Evolutionary conservation across 2,797 vertebrate species (phyloP).

Genomic region (Toxotes lorentzi): DNA sequence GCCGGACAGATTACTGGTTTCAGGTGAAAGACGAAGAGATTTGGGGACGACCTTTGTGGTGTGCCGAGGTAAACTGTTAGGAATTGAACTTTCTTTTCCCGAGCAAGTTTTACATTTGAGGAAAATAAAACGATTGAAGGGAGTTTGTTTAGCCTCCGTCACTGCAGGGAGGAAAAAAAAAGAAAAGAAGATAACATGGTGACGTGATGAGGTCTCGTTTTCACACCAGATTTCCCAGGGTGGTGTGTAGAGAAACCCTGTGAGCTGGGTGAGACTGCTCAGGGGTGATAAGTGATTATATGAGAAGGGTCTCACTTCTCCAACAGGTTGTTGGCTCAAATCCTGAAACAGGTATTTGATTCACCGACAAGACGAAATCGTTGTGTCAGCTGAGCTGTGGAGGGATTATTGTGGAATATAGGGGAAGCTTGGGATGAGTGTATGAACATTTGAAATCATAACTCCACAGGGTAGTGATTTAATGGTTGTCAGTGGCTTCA

Average conservation of each 20-base stretch:
- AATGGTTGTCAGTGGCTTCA: slow-evolving; percentile 22
- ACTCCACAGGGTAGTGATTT: slow-evolving; percentile 26
- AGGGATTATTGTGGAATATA: slow-evolving; percentile 52
- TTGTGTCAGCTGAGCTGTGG: slow-evolving; percentile 45
- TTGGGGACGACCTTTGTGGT: slow-evolving; percentile 13
- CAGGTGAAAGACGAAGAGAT: slow-evolving; percentile 16
- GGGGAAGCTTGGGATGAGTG: slow-evolving; percentile 33
- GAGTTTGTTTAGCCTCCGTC: slow-evolving; percentile 27
- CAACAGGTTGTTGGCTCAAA: slow-evolving; percentile 48
- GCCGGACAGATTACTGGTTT: slow-evolving; percentile 15
- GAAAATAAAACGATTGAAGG: slow-evolving; percentile 1
- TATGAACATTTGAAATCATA: slow-evolving; percentile 46
- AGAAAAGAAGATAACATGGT: slow-evolving; percentile 10
- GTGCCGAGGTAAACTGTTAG: not conserved
- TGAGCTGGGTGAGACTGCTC: slow-evolving; percentile 36
- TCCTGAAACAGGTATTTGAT: slow-evolving; percentile 51
- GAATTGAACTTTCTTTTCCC: not conserved
- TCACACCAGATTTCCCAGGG: slow-evolving; percentile 43
- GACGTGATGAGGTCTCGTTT: slow-evolving; percentile 25
- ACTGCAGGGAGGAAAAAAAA: not conserved
- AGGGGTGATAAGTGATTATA: slow-evolving; percentile 48
- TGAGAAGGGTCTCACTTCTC: slow-evolving; percentile 44
- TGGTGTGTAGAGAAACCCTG: slow-evolving; percentile 34
- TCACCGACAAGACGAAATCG: slow-evolving; percentile 53
- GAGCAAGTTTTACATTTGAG: slow-evolving; percentile 6